Base-by-base conservation (phyloP, 2,113 vertebrate genomes). In the Mobula birostris region DNA sequence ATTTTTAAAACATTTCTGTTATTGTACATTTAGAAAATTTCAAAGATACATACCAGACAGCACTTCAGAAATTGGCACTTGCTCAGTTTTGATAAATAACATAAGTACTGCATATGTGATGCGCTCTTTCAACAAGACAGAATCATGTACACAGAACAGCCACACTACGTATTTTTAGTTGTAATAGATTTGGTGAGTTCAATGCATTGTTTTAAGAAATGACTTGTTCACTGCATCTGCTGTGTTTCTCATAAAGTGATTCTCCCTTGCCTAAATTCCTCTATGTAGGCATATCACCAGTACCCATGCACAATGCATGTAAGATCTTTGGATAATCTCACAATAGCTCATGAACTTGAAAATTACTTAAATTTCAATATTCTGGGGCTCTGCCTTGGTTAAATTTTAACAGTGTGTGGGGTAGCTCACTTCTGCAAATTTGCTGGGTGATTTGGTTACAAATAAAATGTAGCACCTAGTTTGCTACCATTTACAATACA, bases 1-100 rank as follows among this genome's bases (percentile, higher is more conserved):
- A 48, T 48, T 74, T 40, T 93, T 70, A 2, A 93, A 76, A 74
- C 70, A 70, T 32, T 2, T 76, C 24, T 24, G 56, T 56, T 93
- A 40, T 29, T 74, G 91, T 29, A 76, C 48, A 36, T 36, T 76
- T 93, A 48, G 68, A 12, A 27, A 56, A 56, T 93, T 12, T 48
- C 21, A 72, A 21, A 93, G 40, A 76, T 76, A 74, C n/a, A 93
- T 36, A 4, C 21, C 24, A 24, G 19, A 70, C 36, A 93, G 72
- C 9, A 27, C 63, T 29, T 93, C 21, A 74, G 91, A 68, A n/a
- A 91, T 91, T 91, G n/a, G 70, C 36, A 56, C 68, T 93, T 93
- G 36, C 70, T 14, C 9, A 66, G 58, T 66, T 90, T 90, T 63
- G 63, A 32, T 66, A 85, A 68, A 63, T 66, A 88, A 32, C 29